A percentile compares a stretch with the other conserved stretches of the same genome.
These are phyloP conservation scores for Drosophila watanabei DNA, from an alignment of 1,140 invertebrate species.

Conservation along the genomic window DNA sequence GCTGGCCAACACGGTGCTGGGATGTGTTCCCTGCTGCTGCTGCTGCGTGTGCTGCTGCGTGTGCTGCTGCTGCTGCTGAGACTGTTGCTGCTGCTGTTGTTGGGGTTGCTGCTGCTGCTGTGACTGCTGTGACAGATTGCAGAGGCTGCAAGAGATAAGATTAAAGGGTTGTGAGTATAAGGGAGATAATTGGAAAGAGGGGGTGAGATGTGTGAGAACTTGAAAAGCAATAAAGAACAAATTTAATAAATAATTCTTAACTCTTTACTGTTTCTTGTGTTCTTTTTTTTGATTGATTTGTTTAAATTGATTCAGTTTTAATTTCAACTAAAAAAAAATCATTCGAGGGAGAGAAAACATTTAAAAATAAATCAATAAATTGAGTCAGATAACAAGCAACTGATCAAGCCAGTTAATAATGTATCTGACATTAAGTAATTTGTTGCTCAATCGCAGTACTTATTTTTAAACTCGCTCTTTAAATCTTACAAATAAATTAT, in stretches of 20 bases:
- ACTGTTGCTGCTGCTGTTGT: constrained; percentile 44
- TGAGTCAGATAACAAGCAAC: background rate
- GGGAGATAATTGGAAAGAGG: background rate
- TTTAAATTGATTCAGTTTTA: too few relatives aligned
- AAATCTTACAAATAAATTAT: background rate
- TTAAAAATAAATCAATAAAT: background rate
- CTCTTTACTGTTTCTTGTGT: background rate
- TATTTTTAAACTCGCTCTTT: background rate
- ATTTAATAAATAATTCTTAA: background rate
- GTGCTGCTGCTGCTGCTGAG: constrained; percentile 54
- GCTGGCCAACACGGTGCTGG: constrained; percentile 77
- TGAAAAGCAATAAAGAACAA: background rate
- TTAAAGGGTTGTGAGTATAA: background rate
- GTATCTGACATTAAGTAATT: background rate
- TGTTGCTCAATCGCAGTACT: constrained; percentile 13
- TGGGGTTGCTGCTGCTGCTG: constrained; percentile 40
- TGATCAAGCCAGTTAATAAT: background rate
- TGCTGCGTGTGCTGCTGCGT: constrained; percentile 57
- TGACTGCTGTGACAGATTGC: constrained; percentile 58
- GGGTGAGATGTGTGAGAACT: constrained; percentile 9
- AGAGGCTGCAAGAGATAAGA: constrained; percentile 63
- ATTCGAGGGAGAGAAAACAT: too few relatives aligned
- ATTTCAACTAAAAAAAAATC: too few relatives aligned
- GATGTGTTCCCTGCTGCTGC: constrained; percentile 65
- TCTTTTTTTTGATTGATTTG: background rate